Evolutionary conservation across 2,113 vertebrate genomes (phyloP).

Genomic region (Zingel zingel): DNA sequence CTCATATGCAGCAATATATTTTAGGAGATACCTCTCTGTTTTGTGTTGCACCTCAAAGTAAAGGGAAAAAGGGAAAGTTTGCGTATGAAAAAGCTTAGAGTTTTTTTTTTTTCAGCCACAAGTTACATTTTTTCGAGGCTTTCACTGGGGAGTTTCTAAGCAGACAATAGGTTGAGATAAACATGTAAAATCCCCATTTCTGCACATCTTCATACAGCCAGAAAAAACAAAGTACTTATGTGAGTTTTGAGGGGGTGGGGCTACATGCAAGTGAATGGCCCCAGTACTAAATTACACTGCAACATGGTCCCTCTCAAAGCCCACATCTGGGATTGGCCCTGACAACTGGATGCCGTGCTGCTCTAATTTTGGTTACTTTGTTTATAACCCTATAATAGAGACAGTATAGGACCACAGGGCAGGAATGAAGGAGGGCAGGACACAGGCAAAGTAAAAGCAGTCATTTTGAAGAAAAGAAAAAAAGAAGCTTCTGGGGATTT

Average conservation of each 20-base stretch:
- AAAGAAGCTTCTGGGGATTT: conserved; percentile 60
- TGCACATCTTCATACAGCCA: conserved; percentile 31
- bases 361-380: conserved; percentile 88
- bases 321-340: conserved; percentile 86
- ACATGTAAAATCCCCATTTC: conserved; percentile 9
- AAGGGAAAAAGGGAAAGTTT: neutral
- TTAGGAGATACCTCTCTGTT: conserved; percentile 21
- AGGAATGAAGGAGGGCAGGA: conserved; percentile 60
- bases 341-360: conserved; percentile 86
- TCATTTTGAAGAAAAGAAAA: conserved; percentile 35
- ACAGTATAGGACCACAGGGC: conserved; percentile 76
- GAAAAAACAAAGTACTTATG: conserved; percentile 46
- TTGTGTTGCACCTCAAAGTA: conserved; percentile 14
- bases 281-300: conserved; percentile 79
- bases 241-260: conserved; percentile 46
- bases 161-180: neutral
- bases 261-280: conserved; percentile 57
- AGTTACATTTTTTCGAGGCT: neutral
- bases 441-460: conserved; percentile 54
- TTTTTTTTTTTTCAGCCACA: neutral
- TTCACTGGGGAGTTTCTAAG: neutral
- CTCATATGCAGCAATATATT: conserved; percentile 27
- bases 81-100: neutral
- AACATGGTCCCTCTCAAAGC: conserved; percentile 83
- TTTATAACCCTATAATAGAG: conserved; percentile 88